Evolutionary conservation across 1,140 invertebrate species (phyloP).

Genomic region (Lethrus apterus): DNA sequence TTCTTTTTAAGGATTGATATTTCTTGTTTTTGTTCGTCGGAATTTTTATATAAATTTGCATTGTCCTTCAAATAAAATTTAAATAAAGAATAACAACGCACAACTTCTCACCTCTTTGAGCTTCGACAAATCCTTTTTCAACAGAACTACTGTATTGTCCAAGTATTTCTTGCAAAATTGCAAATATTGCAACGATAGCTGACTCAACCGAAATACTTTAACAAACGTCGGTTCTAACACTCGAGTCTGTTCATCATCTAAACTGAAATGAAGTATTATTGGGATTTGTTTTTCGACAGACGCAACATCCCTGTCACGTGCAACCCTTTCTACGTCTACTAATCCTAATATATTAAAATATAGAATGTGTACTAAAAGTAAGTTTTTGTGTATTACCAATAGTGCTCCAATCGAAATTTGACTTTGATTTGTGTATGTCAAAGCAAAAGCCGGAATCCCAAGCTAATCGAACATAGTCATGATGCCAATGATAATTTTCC

Average conservation of each 20-base stretch:
- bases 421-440: conserved; percentile 49
- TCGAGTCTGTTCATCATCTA: conserved; percentile 38
- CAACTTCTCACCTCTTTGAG: conserved; percentile 44
- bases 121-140: conserved; percentile 52
- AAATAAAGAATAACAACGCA: neutral
- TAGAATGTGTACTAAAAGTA: conserved; percentile 3
- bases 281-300: conserved; percentile 54
- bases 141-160: conserved; percentile 54
- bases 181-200: conserved; percentile 62
- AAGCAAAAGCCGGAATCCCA: conserved; percentile 60
- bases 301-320: conserved; percentile 55
- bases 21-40: conserved; percentile 23
- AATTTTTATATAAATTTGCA: conserved; percentile 11
- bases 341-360: conserved; percentile 43
- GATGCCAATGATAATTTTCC: conserved; percentile 42
- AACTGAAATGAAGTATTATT: conserved; percentile 30
- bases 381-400: conserved; percentile 11
- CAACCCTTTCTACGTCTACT: conserved; percentile 55
- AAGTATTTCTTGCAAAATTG: conserved; percentile 62
- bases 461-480: conserved; percentile 60
- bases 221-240: conserved; percentile 60
- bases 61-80: conserved; percentile 26
- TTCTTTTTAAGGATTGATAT: conserved; percentile 12
- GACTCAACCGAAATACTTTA: conserved; percentile 58
- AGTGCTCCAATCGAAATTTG: conserved; percentile 44